These are phyloP conservation scores for Araneus ventricosus DNA, from an alignment of 1,140 invertebrate genomes.

Conservation along the genomic window DNA sequence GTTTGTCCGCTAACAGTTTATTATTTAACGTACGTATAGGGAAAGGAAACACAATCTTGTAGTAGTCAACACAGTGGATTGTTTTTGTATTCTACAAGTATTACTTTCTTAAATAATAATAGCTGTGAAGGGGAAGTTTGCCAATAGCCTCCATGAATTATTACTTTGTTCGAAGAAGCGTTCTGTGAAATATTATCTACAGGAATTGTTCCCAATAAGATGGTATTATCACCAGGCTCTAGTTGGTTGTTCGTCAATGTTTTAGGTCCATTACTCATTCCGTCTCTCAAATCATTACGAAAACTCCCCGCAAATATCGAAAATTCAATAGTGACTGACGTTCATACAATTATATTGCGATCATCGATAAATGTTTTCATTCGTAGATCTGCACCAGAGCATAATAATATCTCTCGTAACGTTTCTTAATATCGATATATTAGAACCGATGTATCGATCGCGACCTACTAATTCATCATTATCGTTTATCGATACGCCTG, in stretches of 20 bases:
- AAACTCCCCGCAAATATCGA: constrained; percentile 61
- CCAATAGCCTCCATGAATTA: neutral
- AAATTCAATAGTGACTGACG: constrained; percentile 66
- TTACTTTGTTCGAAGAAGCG: neutral
- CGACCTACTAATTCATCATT: constrained; percentile 73
- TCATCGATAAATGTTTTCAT: constrained; percentile 72
- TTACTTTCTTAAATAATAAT: too few species aligned
- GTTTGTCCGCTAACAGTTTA: too few species aligned
- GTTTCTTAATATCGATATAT: constrained; percentile 67
- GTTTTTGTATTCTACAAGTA: too few species aligned
- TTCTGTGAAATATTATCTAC: neutral
- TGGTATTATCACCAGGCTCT: neutral
- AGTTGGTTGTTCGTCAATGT: neutral
- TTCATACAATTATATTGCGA: constrained; percentile 69
- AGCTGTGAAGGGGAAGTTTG: neutral
- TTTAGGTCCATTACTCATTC: constrained; percentile 57
- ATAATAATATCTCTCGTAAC: constrained; percentile 61
- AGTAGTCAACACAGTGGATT: too few species aligned
- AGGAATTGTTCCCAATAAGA: constrained; percentile 7
- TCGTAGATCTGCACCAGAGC: constrained; percentile 35
- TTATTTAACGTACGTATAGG: too few species aligned
- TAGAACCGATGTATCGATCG: constrained; percentile 61
- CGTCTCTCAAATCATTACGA: constrained; percentile 48
- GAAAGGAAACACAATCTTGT: too few species aligned
- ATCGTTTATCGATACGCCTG: constrained; percentile 68